Conservation (phyloP, 2,888 invertebrate species). For the Sesia apiformis region DNA sequence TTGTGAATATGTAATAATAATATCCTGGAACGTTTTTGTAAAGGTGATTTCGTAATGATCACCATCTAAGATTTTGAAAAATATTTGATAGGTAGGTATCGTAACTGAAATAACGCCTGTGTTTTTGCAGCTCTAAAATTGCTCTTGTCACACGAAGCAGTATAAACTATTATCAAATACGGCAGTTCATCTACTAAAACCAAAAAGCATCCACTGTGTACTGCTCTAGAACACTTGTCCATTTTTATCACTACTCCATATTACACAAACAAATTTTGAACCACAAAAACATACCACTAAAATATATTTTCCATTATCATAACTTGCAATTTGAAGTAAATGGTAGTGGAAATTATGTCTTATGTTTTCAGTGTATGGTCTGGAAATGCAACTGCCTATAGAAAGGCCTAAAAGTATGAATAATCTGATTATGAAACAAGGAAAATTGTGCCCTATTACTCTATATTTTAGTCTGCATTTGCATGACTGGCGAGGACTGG, state of each 20-base stretch:
- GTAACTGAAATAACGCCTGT: too few species aligned
- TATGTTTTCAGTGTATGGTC: constrained; percentile 20
- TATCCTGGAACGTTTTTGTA: too few species aligned
- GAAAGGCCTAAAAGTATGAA: constrained; percentile 16
- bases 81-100: too few species aligned
- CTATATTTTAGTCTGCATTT: constrained; percentile 11
- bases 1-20: too few species aligned
- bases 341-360: constrained; percentile 25
- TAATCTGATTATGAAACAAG: constrained; percentile 7
- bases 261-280: constrained; percentile 10
- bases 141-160: too few species aligned
- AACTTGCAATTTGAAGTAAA: neutral
- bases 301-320: neutral
- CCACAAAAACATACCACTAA: constrained; percentile 4
- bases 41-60: too few species aligned
- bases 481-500: constrained; percentile 1
- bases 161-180: too few species aligned
- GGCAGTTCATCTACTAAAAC: too few species aligned
- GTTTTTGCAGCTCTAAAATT: too few species aligned
- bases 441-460: constrained; percentile 13
- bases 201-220: constrained; percentile 25
- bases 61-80: too few species aligned
- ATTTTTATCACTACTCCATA: constrained; percentile 13
- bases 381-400: constrained; percentile 20
- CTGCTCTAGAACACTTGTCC: constrained; percentile 27